These are phyloP conservation scores for Nasonia longicornis DNA, from an alignment of 1,140 invertebrate genomes.

Conservation along the genomic window DNA sequence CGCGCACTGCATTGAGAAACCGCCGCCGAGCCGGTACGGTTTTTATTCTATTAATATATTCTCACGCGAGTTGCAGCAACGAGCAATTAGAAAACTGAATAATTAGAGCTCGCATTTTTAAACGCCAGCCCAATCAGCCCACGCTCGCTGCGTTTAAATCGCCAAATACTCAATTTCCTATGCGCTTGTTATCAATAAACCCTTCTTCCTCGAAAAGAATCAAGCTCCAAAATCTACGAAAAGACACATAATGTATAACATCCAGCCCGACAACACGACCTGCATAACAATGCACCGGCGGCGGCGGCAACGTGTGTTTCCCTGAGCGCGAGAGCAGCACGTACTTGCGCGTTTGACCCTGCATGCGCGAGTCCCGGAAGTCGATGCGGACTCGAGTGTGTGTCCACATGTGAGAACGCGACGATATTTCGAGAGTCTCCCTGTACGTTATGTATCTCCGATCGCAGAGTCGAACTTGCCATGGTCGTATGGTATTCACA, in stretches of 20 bases:
- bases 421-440: constrained; percentile 10
- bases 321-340: background rate
- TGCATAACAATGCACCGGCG: background rate
- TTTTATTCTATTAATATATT: background rate
- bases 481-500: background rate
- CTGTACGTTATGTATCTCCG: background rate
- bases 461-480: background rate
- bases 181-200: background rate
- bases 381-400: background rate
- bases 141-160: background rate
- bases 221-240: too few relatives aligned
- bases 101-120: background rate
- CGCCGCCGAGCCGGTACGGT: too few relatives aligned
- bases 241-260: background rate
- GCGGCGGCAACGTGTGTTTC: background rate
- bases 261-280: background rate
- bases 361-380: constrained; percentile 1
- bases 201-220: constrained; percentile 4
- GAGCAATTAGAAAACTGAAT: too few relatives aligned
- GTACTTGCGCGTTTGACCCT: background rate
- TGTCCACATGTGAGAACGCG: background rate
- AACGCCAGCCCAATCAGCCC: background rate
- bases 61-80: background rate
- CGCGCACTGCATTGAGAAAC: too few relatives aligned
- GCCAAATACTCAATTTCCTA: background rate